Conservation (phyloP, 2,113 vertebrate genomes). For the Rhagologus leucostigma region DNA sequence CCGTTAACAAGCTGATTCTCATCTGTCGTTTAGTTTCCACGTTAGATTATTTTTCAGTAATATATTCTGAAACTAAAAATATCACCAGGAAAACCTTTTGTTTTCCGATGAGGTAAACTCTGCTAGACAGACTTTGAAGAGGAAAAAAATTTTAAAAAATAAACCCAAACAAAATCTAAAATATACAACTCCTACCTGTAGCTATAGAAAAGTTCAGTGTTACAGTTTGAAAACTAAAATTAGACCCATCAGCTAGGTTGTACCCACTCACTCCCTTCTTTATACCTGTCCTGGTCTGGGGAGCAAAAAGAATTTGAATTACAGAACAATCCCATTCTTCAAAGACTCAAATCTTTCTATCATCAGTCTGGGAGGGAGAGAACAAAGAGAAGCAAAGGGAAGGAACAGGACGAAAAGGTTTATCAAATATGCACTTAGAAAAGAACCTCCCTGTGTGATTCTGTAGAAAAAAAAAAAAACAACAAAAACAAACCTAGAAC, state of each 20-base stretch:
- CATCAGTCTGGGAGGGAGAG: not conserved
- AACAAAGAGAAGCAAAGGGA: not conserved
- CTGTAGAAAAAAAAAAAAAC: not conserved
- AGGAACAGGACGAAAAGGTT: not conserved
- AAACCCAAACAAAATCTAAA: not conserved
- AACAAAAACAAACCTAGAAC: not conserved
- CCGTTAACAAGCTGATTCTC: not conserved
- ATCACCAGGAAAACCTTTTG: not conserved
- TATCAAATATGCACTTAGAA: not conserved
- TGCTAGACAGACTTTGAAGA: not conserved
- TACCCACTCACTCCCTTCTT: not conserved
- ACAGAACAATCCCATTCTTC: not conserved
- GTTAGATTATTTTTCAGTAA: not conserved
- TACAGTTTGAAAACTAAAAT: not conserved
- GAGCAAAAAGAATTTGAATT: not conserved
- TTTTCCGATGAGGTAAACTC: not conserved
- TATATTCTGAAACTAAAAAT: not conserved
- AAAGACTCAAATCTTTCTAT: not conserved
- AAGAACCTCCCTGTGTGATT: not conserved
- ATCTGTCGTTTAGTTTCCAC: not conserved
- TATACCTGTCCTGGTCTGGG: not conserved
- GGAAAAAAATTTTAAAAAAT: rapidly evolving
- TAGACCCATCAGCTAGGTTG: not conserved
- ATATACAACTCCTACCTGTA: not conserved
- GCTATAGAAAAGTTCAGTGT: not conserved